Evolutionary conservation across 2,797 vertebrate genomes (phyloP), one percentile per base, ranked within the genome.

Genomic region (Peromyscus aztecus): DNA sequence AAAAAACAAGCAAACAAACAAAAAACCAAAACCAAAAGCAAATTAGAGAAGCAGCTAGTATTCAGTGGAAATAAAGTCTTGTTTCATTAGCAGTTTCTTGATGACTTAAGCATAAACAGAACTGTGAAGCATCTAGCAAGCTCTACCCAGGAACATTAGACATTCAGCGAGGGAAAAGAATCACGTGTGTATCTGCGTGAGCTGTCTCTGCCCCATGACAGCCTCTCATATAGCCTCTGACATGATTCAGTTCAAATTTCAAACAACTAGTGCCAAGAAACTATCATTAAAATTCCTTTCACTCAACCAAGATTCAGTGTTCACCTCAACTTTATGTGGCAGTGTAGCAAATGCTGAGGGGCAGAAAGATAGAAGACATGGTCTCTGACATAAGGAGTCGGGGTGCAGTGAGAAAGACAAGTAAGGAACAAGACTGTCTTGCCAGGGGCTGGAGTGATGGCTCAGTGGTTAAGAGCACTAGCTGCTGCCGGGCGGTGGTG

Each of bases 31-130:
- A 57, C n/a, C 40, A 43, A 82, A 75, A 80, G 27, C 65, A 86
- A 91, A 82, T 43, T 24, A 93, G 14, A 84, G 31, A 43, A 71
- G 55, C 57, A 80, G 78, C 67, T 49, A 16, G 34, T 37, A 76
- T 91, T 94, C 24, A 65, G 6, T 37, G 17, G 63, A 37, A 40
- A 73, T 69, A 71, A 86, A 83, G 31, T 75, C 57, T 71, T 76
- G 16, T 90, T 90, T 83, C 94, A 93, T 40, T 57, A 16, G 88
- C 43, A 55, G n/a, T 43, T 96, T 71, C 76, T 95, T 95, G n/a
- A 81, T 92, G 94, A 96, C 91, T 86, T 91, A 93, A 82, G 40
- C 76, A 94, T 65, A 94, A 75, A 80, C 1, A 96, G 43, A 97
- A 94, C 76, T 91, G 63, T 94, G 3, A 14, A 67, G 37, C 67